These are phyloP conservation scores for Hypotaenidia okinawae DNA, from an alignment of 2,797 vertebrate genomes.

Conservation along the genomic window DNA sequence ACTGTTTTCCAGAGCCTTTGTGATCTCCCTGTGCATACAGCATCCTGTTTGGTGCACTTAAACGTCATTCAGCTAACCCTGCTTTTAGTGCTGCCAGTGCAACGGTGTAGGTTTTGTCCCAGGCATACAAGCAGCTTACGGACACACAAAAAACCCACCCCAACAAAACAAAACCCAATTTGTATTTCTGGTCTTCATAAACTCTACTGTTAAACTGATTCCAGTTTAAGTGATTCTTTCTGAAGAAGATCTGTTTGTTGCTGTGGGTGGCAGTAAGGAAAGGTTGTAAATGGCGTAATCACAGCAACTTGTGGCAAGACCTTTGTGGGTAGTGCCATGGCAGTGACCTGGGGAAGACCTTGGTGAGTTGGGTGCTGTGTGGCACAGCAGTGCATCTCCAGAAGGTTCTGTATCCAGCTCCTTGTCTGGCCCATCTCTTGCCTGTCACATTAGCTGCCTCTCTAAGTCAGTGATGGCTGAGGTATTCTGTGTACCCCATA, in stretches of 20 bases:
- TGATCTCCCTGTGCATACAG: background rate
- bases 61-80: fast-evolving
- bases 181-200: background rate
- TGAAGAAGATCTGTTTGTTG: background rate
- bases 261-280: background rate
- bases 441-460: background rate
- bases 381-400: background rate
- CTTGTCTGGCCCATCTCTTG: background rate
- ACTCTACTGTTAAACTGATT: background rate
- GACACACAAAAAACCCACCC: background rate
- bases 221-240: background rate
- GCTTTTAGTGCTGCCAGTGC: background rate
- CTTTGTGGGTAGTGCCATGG: too few relatives aligned
- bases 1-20: background rate
- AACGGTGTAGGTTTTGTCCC: background rate
- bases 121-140: background rate
- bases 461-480: background rate
- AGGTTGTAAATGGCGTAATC: background rate
- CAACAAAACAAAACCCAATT: fast-evolving
- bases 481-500: background rate
- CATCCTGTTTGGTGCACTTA: background rate
- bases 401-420: background rate
- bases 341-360: background rate
- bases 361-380: background rate
- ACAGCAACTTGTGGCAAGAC: background rate